phyloP scores from a whole-genome alignment of 1,140 invertebrate species.

The Drosophila bifasciata region DNA sequence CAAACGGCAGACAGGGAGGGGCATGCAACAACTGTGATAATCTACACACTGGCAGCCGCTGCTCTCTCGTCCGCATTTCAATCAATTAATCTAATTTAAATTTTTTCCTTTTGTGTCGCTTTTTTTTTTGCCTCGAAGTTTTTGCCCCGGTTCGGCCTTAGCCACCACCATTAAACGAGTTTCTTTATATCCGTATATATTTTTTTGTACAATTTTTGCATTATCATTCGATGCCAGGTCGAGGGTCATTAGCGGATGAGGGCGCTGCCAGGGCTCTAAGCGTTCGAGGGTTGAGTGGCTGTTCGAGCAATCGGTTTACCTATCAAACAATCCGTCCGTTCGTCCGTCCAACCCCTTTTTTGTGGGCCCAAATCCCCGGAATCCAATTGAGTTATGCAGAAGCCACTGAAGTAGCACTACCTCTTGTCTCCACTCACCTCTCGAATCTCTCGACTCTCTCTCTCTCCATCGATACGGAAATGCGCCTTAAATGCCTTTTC shows the following conservation, averaged over 20 bases:
- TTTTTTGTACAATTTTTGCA: conserved; percentile 52
- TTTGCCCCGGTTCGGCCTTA: conserved; percentile 24
- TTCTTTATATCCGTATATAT: conserved; percentile 8
- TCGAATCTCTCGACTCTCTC: conserved; percentile 13
- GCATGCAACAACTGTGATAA: conserved; percentile 67
- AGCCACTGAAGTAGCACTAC: conserved; percentile 42
- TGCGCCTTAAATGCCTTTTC: conserved; percentile 78
- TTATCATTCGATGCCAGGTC: conserved; percentile 67
- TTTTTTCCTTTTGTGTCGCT: conserved; percentile 66
- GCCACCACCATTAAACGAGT: conserved; percentile 74
- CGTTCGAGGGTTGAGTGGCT: conserved; percentile 35
- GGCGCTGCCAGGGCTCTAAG: neutral
- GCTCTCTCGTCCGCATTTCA: conserved; percentile 69
- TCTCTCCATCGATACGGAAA: conserved; percentile 51
- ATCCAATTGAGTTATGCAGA: conserved; percentile 68
- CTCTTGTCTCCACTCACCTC: conserved; percentile 12
- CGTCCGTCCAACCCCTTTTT: conserved; percentile 28
- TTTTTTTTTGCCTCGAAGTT: conserved; percentile 33
- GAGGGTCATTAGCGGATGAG: conserved; percentile 59
- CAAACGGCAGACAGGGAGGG: conserved; percentile 31
- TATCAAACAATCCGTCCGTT: conserved; percentile 11
- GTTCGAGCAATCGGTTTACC: conserved; percentile 45
- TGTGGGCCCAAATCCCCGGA: conserved; percentile 23
- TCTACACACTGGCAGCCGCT: conserved; percentile 3
- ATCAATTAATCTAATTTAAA: conserved; percentile 84